phyloP scores from a whole-genome alignment of 2,888 invertebrate species.

The Itoplectis maculator region DNA sequence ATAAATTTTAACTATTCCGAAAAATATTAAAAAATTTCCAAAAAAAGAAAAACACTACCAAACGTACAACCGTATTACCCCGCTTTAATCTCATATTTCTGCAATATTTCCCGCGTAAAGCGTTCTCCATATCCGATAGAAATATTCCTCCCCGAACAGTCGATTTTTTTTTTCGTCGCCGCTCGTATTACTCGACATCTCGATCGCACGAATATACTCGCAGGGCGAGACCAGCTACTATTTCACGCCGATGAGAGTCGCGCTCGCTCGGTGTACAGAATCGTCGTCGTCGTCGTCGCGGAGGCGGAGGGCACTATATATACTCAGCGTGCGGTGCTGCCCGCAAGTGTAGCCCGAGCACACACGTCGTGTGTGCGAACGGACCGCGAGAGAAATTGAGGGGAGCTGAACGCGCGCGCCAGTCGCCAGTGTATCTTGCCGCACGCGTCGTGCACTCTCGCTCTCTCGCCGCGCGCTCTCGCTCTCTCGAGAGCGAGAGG shows the following conservation, averaged over 20 bases:
- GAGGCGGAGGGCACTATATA: too few species aligned
- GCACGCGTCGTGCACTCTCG: neutral
- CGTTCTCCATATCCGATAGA: neutral
- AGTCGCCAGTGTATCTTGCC: neutral
- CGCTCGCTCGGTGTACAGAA: neutral
- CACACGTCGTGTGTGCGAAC: neutral
- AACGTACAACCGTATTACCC: too few species aligned
- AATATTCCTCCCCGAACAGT: neutral
- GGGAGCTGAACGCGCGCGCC: neutral
- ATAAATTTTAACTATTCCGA: too few species aligned
- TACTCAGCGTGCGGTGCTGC: too few species aligned
- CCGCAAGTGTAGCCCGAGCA: neutral
- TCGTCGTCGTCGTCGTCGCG: neutral
- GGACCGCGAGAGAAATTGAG: slow-evolving; percentile 17
- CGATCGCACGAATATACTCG: slow-evolving; percentile 1
- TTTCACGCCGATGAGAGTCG: slow-evolving; percentile 13
- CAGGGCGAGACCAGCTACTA: neutral
- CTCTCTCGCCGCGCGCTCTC: slow-evolving; percentile 8
- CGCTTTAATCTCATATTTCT: neutral
- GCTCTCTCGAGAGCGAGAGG: slow-evolving; percentile 36
- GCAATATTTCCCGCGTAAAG: neutral
- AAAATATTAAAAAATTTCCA: neutral
- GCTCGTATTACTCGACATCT: neutral
- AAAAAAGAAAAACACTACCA: too few species aligned
- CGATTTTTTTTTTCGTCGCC: neutral